Evolutionary conservation across 1,140 invertebrate species (phyloP).

Genomic region (Drosophila micromelanica): DNA sequence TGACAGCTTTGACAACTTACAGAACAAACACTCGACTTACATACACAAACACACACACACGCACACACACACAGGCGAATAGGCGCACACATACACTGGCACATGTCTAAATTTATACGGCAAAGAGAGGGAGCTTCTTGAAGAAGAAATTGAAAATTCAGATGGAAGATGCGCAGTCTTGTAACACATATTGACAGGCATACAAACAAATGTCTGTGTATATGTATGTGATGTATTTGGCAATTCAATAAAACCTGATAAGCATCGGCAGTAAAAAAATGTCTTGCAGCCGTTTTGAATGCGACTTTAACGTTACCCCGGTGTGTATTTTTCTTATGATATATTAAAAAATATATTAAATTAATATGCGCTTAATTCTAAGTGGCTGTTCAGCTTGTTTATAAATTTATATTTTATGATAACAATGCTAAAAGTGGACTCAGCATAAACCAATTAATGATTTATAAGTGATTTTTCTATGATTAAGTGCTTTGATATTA

Average conservation of each 20-base stretch:
- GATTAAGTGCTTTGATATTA: conserved; percentile 5
- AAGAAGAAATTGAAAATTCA: conserved; percentile 82
- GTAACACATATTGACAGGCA: conserved; percentile 29
- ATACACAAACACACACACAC: conserved; percentile 10
- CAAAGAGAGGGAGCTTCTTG: conserved; percentile 44
- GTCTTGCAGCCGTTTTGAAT: conserved; percentile 53
- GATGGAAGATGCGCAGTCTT: conserved; percentile 43
- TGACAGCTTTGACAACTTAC: conserved; percentile 81
- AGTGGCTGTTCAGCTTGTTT: conserved; percentile 53
- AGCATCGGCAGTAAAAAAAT: conserved; percentile 57
- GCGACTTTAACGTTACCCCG: conserved; percentile 49
- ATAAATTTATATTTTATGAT: conserved; percentile 4
- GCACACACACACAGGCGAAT: neutral
- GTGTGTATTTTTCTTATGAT: conserved; percentile 7
- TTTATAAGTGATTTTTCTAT: conserved; percentile 59
- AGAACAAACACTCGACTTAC: conserved; percentile 25
- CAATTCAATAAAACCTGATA: conserved; percentile 75
- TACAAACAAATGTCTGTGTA: conserved; percentile 1
- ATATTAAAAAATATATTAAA: conserved; percentile 26
- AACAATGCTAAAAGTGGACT: conserved; percentile 29
- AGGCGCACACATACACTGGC: conserved; percentile 2
- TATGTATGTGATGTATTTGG: conserved; percentile 30
- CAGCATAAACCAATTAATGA: conserved; percentile 63
- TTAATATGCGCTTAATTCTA: conserved; percentile 41
- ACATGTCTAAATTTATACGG: conserved; percentile 69